phyloP scores from a whole-genome alignment of 2,888 invertebrate genomes.

The Drosophila sordidula region DNA sequence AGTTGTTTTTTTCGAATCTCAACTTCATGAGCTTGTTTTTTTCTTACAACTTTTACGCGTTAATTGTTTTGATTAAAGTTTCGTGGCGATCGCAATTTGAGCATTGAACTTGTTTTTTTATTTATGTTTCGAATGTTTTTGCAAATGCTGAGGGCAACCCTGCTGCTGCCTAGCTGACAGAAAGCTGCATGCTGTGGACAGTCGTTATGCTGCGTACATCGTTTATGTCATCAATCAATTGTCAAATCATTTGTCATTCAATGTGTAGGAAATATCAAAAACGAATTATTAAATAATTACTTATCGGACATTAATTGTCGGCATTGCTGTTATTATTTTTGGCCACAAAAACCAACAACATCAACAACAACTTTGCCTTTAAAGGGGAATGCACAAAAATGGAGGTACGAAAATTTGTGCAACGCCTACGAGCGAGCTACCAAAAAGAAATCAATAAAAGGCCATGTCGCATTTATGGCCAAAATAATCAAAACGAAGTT shows the following conservation, averaged over 20 bases:
- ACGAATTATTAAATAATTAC: constrained; percentile 66
- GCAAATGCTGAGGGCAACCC: constrained; percentile 13
- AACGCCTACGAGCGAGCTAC: constrained; percentile 52
- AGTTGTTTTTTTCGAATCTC: constrained; percentile 54
- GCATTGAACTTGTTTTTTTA: constrained; percentile 47
- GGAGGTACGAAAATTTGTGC: constrained; percentile 53
- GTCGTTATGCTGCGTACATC: not conserved
- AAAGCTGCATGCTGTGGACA: constrained; percentile 31
- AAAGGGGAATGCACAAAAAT: constrained; percentile 44
- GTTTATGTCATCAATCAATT: constrained; percentile 37
- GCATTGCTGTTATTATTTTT: constrained; percentile 45
- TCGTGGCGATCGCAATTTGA: constrained; percentile 37
- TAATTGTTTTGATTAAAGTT: constrained; percentile 72
- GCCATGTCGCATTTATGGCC: constrained; percentile 26
- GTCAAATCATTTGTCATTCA: constrained; percentile 65
- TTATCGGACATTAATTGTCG: constrained; percentile 65
- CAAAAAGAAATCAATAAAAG: constrained; percentile 47
- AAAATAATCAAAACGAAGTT: constrained; percentile 8
- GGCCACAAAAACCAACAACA: constrained; percentile 20
- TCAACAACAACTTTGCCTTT: constrained; percentile 15
- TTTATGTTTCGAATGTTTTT: constrained; percentile 1
- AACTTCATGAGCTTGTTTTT: constrained; percentile 26
- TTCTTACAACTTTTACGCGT: constrained; percentile 55
- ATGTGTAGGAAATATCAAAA: constrained; percentile 38
- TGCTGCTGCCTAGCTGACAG: constrained; percentile 1